phyloP scores from a whole-genome alignment of 2,113 vertebrate genomes.

The Dipodomys ordii region DNA sequence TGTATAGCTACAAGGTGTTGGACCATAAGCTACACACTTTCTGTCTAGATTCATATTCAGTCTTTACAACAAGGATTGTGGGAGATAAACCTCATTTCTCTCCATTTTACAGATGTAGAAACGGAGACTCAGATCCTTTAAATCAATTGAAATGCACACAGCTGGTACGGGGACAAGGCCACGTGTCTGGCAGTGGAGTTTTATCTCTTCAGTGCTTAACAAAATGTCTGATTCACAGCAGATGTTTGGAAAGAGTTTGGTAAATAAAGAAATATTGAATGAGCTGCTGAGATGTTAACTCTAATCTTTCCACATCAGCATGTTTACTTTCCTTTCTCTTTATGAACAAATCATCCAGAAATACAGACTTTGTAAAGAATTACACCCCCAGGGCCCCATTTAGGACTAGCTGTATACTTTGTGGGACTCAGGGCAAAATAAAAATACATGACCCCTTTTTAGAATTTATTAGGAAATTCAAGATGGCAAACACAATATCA shows the following conservation, averaged over 20 bases:
- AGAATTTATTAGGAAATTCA: conserved; percentile 5
- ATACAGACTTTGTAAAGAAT: conserved; percentile 27
- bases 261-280: conserved; percentile 46
- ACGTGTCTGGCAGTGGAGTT: not conserved
- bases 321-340: conserved; percentile 17
- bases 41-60: not conserved
- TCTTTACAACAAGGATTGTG: not conserved
- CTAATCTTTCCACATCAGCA: not conserved
- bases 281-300: not conserved
- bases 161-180: not conserved
- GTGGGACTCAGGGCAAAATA: not conserved
- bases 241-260: conserved; percentile 10
- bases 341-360: conserved; percentile 29
- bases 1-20: too few relatives aligned
- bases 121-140: not conserved
- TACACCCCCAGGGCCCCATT: not conserved
- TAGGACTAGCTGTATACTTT: not conserved
- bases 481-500: not conserved
- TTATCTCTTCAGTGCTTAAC: not conserved
- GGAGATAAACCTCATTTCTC: not conserved
- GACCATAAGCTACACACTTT: not conserved
- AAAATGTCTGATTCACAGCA: conserved; percentile 24
- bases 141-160: not conserved
- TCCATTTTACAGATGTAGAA: not conserved
- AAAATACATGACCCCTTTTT: not conserved